Evolutionary conservation across 2,888 invertebrate species (phyloP).

Genomic region (Nematopogon swammerdamellus): DNA sequence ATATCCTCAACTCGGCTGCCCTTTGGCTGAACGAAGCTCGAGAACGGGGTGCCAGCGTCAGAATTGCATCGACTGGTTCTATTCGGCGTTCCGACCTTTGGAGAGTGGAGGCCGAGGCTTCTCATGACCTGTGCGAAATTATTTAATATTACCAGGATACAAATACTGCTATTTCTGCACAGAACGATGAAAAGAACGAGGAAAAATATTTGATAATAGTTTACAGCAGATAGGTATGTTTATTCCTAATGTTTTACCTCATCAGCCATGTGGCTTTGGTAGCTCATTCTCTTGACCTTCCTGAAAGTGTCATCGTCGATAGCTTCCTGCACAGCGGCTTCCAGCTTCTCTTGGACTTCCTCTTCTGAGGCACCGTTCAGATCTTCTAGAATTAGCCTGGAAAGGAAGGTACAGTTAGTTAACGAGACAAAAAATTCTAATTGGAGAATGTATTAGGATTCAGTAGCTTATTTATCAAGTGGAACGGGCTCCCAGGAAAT

Average conservation of each 20-base stretch:
- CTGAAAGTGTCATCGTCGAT: constrained; percentile 66
- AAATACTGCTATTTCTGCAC: too few species aligned
- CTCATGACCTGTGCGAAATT: constrained; percentile 28
- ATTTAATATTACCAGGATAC: too few species aligned
- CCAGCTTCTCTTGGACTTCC: constrained; percentile 58
- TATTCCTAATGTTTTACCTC: too few species aligned
- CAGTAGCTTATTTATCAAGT: too few species aligned
- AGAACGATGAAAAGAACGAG: too few species aligned
- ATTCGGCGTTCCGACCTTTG: constrained; percentile 24
- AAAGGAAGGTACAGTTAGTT: too few species aligned
- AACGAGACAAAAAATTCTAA: too few species aligned
- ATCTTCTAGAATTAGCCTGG: constrained; percentile 49
- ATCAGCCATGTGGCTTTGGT: constrained; percentile 65
- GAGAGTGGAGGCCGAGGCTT: constrained; percentile 31
- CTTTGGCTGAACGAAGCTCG: constrained; percentile 14
- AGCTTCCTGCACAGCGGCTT: constrained; percentile 65
- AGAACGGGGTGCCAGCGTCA: constrained; percentile 25
- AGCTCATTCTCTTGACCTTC: constrained; percentile 70
- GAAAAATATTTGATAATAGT: too few species aligned
- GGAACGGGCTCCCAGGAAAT: too few species aligned
- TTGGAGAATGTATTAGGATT: too few species aligned
- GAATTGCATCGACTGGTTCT: constrained; percentile 25
- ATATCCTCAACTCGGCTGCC: constrained; percentile 55
- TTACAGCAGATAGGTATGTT: too few species aligned
- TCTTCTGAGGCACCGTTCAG: constrained; percentile 35